These are phyloP conservation scores for Conops quadrifasciatus DNA, from an alignment of 2,888 invertebrate genomes.

Conservation along the genomic window DNA sequence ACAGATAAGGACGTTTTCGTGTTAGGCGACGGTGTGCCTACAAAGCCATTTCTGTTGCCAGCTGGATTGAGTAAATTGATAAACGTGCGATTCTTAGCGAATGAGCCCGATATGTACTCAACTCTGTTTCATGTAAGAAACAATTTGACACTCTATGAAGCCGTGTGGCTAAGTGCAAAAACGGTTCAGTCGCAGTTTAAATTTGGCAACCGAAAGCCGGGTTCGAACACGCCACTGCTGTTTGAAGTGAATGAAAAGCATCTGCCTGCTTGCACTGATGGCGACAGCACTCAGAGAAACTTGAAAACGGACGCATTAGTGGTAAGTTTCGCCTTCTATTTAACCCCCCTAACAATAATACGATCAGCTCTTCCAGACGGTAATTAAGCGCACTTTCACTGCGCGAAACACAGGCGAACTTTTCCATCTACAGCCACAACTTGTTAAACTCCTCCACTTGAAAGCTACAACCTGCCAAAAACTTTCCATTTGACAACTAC, in stretches of 20 bases:
- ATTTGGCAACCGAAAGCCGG: constrained; percentile 87
- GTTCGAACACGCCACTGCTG: constrained; percentile 76
- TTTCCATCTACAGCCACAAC: too few relatives aligned
- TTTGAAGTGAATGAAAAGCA: constrained; percentile 78
- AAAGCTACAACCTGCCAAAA: too few relatives aligned
- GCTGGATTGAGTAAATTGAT: constrained; percentile 54
- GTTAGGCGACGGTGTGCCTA: constrained; percentile 48
- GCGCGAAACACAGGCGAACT: constrained; percentile 92
- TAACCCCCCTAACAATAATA: background rate
- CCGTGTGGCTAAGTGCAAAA: constrained; percentile 81
- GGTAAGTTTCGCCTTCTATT: background rate
- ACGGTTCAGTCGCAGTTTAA: constrained; percentile 88
- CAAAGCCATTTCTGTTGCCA: constrained; percentile 53
- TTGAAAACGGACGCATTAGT: constrained; percentile 3
- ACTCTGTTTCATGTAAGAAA: constrained; percentile 73
- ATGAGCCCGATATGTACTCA: constrained; percentile 57
- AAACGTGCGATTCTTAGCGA: constrained; percentile 57
- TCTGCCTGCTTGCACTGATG: constrained; percentile 53
- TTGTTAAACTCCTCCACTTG: too few relatives aligned
- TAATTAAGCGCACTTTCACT: constrained; percentile 82
- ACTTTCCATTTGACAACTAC: too few relatives aligned
- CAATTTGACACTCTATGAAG: constrained; percentile 92
- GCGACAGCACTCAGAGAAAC: constrained; percentile 11
- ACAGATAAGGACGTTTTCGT: constrained; percentile 61
- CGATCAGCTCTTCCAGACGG: constrained; percentile 61